A percentile compares a stretch with the other conserved stretches of the same genome.
Conservation (phyloP, 2,797 vertebrate species). For the Ceryle rudis region DNA sequence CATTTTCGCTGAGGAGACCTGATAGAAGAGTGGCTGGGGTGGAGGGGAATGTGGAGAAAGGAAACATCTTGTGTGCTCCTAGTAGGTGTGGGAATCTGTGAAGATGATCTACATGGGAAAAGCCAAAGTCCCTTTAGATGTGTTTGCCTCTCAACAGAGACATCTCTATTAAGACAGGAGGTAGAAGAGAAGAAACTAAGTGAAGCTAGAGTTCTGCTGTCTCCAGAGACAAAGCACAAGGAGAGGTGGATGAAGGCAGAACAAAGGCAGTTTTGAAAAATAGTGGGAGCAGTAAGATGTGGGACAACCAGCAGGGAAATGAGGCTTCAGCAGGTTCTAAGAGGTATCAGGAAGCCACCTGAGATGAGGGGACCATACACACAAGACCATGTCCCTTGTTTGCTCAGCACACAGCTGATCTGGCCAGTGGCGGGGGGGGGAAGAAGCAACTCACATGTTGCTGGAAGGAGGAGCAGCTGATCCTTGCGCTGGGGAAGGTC, state of each 20-base stretch:
- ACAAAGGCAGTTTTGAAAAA: neutral
- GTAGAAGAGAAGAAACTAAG: neutral
- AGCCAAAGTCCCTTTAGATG: neutral
- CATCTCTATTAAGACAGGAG: neutral
- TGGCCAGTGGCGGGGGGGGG: fast-evolving
- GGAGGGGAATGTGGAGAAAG: neutral
- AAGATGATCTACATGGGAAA: neutral
- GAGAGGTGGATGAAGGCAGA: neutral
- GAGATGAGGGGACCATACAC: fast-evolving
- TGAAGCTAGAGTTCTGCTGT: neutral
- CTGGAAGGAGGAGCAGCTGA: neutral
- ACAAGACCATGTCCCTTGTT: neutral
- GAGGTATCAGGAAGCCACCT: neutral
- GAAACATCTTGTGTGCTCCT: fast-evolving
- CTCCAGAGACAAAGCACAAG: neutral
- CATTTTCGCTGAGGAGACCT: neutral
- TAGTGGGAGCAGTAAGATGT: fast-evolving
- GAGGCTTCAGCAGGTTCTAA: neutral
- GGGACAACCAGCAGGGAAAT: neutral
- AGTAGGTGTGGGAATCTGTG: neutral
- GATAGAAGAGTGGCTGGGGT: neutral
- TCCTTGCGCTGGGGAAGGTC: neutral
- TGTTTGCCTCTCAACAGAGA: neutral
- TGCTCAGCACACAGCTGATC: neutral
- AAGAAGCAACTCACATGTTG: fast-evolving